Evolutionary conservation across 2,888 invertebrate species (phyloP).

Genomic region (Agriopis aurantiaria): DNA sequence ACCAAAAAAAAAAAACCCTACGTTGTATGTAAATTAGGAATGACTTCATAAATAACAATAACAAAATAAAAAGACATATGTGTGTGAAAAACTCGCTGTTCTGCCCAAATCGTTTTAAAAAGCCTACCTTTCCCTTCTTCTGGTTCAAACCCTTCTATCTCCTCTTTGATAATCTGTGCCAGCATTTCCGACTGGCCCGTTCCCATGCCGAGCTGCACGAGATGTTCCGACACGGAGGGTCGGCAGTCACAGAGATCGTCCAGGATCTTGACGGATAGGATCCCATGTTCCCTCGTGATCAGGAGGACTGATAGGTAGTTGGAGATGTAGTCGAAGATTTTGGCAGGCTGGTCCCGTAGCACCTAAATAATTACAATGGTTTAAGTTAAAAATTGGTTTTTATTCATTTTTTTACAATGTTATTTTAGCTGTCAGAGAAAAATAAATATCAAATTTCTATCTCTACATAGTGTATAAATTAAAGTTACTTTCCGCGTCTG

Average conservation of each 20-base stretch:
- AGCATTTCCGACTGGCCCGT: slow-evolving; percentile 51
- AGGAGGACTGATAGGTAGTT: slow-evolving; percentile 90
- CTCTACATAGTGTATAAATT: too few species aligned
- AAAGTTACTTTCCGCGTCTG: too few species aligned
- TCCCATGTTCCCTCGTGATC: slow-evolving; percentile 88
- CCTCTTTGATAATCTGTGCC: slow-evolving; percentile 70
- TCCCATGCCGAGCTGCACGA: slow-evolving; percentile 64
- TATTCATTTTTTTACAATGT: too few species aligned
- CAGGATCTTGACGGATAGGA: slow-evolving; percentile 73
- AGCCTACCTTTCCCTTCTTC: slow-evolving; percentile 66
- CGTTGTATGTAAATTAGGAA: too few species aligned
- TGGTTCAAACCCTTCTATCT: slow-evolving; percentile 64
- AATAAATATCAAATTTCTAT: too few species aligned
- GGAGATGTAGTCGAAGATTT: slow-evolving; percentile 89
- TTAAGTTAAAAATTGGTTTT: neutral
- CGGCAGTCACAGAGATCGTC: slow-evolving; percentile 79
- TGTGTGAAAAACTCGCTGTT: too few species aligned
- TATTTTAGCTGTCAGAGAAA: too few species aligned
- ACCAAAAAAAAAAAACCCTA: too few species aligned
- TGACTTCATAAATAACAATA: too few species aligned
- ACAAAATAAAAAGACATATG: too few species aligned
- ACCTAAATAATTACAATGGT: slow-evolving; percentile 75
- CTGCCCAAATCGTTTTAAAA: too few species aligned
- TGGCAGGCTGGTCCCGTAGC: slow-evolving; percentile 88
- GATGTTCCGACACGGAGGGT: slow-evolving; percentile 71